These are phyloP conservation scores for Axea sp. DNA, from an alignment of 2,888 invertebrate species.

Conservation along the genomic window DNA sequence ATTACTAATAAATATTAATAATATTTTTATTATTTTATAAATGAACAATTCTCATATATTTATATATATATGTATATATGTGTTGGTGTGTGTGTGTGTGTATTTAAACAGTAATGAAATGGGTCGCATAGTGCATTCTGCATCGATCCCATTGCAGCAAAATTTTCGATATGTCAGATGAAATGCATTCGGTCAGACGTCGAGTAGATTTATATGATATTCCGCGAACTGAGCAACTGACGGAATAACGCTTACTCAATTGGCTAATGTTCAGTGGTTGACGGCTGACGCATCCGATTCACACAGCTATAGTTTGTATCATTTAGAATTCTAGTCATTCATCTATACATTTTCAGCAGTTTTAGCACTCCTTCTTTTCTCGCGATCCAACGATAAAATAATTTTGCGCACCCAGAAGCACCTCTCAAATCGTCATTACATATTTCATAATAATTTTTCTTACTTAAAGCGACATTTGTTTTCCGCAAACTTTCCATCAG, in stretches of 20 bases:
- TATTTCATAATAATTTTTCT: no score
- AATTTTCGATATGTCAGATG: slow-evolving; percentile 54
- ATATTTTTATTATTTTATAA: no score
- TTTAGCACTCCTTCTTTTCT: no score
- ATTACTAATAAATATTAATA: no score
- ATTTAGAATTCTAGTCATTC: slow-evolving; percentile 40
- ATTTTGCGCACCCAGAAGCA: no score
- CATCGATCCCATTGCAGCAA: slow-evolving; percentile 42
- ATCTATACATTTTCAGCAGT: slow-evolving; percentile 28
- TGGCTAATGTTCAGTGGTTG: slow-evolving; percentile 54
- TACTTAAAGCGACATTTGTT: no score
- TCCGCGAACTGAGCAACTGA: slow-evolving; percentile 53
- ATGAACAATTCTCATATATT: no score
- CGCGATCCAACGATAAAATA: no score
- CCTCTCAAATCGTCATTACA: no score
- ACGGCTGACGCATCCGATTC: slow-evolving; percentile 53
- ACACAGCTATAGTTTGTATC: slow-evolving; percentile 43
- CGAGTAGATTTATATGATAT: slow-evolving; percentile 54
- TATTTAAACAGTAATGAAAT: slow-evolving; percentile 25
- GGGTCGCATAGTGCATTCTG: slow-evolving; percentile 27
- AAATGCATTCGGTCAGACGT: slow-evolving; percentile 53
- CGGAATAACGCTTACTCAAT: slow-evolving; percentile 58
- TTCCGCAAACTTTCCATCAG: no score
- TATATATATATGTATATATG: no score
- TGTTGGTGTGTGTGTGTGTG: no score